A percentile compares a stretch with the other conserved stretches of the same genome.
Evolutionary conservation across 2,113 vertebrate genomes (phyloP).

Genomic region (Amphiprion ocellaris): DNA sequence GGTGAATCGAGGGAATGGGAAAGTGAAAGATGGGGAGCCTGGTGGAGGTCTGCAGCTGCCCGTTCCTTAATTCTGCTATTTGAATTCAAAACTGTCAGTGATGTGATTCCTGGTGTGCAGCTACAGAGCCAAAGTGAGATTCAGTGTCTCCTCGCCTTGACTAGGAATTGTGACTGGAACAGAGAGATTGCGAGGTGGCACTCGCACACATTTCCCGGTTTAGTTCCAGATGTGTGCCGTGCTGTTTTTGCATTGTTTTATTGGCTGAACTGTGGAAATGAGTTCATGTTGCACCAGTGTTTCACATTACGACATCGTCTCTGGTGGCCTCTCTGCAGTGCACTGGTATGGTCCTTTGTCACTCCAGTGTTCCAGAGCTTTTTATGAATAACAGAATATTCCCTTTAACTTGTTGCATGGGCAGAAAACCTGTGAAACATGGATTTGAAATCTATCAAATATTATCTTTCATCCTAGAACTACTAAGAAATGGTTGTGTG

Average conservation of each 20-base stretch:
- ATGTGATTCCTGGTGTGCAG: conserved; percentile 57
- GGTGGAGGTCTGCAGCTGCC: conserved; percentile 34
- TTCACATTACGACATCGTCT: neutral
- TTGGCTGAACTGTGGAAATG: neutral
- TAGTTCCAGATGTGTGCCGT: neutral
- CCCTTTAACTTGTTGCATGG: neutral
- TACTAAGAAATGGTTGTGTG: neutral
- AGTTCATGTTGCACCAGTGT: neutral
- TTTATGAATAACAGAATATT: neutral
- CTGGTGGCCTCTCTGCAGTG: conserved; percentile 11
- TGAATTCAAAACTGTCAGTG: conserved; percentile 66
- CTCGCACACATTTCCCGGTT: neutral
- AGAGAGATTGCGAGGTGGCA: conserved; percentile 4
- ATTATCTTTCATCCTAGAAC: neutral
- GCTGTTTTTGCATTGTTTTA: conserved; percentile 11
- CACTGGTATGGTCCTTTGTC: conserved; percentile 31
- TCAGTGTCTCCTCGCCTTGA: conserved; percentile 8
- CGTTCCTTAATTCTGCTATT: conserved; percentile 61
- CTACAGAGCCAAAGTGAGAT: conserved; percentile 45
- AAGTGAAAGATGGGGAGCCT: conserved; percentile 54
- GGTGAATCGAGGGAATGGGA: conserved; percentile 39
- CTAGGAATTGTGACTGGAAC: conserved; percentile 3
- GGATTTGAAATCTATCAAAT: neutral
- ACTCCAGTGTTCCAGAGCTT: neutral
- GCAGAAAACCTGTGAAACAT: neutral